Conservation (phyloP, 2,797 vertebrate species). For the Lepus townsendii region DNA sequence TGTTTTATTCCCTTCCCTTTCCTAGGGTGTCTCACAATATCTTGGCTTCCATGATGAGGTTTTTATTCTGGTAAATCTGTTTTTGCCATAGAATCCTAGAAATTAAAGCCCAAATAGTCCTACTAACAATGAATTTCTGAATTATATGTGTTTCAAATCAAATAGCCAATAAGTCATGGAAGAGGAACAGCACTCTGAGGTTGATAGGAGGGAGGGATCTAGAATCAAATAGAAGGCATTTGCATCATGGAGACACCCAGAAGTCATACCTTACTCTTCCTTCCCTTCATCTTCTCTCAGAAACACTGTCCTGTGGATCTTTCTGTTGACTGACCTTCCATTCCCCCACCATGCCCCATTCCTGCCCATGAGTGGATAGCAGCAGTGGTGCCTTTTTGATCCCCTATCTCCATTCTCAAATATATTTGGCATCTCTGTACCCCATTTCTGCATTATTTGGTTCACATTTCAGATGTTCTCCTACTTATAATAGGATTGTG, state of each 20-base stretch:
- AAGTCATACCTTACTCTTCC: neutral
- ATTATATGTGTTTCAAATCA: neutral
- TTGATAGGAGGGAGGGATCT: neutral
- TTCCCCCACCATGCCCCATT: fast-evolving
- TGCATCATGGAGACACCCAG: neutral
- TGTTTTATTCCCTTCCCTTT: neutral
- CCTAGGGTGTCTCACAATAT: neutral
- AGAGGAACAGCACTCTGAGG: neutral
- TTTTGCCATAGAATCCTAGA: neutral
- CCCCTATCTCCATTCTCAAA: neutral
- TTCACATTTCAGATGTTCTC: neutral
- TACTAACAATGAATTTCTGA: neutral
- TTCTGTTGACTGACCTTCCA: neutral
- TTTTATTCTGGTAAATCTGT: neutral
- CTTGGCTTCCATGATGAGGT: neutral
- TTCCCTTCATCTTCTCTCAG: neutral
- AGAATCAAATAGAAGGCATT: neutral
- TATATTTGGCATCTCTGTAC: neutral
- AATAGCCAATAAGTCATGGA: neutral
- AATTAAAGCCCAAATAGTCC: neutral
- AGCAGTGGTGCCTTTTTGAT: neutral
- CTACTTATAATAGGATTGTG: neutral
- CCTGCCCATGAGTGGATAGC: neutral
- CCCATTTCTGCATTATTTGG: neutral
- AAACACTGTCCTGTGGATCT: neutral